Base-by-base conservation (phyloP, 2,797 vertebrate genomes). In the Parauchenoglanis ngamensis region DNA sequence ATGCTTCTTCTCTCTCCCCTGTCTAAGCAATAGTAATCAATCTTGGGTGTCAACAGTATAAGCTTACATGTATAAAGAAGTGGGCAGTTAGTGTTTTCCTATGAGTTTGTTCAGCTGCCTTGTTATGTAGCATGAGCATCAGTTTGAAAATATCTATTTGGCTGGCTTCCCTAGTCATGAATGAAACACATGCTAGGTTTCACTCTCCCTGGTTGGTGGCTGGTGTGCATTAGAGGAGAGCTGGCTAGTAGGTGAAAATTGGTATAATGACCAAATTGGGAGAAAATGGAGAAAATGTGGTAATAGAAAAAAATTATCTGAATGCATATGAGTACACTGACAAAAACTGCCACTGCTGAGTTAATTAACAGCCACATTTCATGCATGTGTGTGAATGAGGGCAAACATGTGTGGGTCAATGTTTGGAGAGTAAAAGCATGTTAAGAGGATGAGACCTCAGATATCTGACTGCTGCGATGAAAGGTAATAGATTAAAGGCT, bases 401-500 rank as follows among this genome's bases (percentile, higher is more conserved):
- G 3, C 15, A 31, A 4, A 49, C 67, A 70, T 11, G 63, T 40
- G 1, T 80, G 79, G 28, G 59, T 59, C 54, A 86, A 15, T 59
- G 25, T 84, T 85, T 83, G 49, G 23, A 81, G 4, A 59, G 15
- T 75, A 12, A 52, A 76, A 85, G 72, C 56, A 21, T 75, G 25
- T 63, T 61, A 85, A 46, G 72, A 31, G 63, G n/a, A 52, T 67
- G 4, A 52, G 44, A 63, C 7, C 23, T 49, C 4, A 76, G 67
- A 84, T 70, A 73, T 86, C 67, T 67, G 76, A 56, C 73, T 81
- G 25, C 85, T 87, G 81, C 81, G 73, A 61, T 85, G 73, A 87
- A 81, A 52, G 76, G 75, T 82, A 89, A 87, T 82, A 90, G 76
- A 89, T 88, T 87, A 86, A 87, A 90, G 77, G 61, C 31, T 52